Evolutionary conservation across 1,140 invertebrate species (phyloP).

Genomic region (Megalonaias nervosa): DNA sequence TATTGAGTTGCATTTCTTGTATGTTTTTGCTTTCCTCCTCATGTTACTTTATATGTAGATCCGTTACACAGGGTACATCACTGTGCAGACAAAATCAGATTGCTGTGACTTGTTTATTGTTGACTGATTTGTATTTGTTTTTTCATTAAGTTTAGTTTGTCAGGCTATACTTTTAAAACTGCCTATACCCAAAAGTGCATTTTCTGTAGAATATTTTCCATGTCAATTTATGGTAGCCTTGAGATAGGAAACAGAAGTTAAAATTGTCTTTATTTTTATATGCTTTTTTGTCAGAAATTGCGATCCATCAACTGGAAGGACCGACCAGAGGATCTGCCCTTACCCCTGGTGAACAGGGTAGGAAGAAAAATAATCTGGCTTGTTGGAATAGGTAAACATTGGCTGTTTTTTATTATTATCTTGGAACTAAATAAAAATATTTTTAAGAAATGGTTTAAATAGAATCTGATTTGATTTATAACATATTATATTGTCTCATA

Average conservation of each 20-base stretch:
- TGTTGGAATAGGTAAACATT: constrained; percentile 53
- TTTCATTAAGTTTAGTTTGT: too few species aligned
- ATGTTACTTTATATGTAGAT: too few species aligned
- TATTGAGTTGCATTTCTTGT: too few species aligned
- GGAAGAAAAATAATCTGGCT: constrained; percentile 59
- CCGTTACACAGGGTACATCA: too few species aligned
- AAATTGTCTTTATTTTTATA: neutral
- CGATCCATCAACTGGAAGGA: constrained; percentile 75
- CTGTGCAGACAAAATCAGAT: too few species aligned
- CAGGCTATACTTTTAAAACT: too few species aligned
- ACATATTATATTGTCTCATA: neutral
- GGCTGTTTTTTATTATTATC: constrained; percentile 2
- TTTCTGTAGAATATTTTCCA: too few species aligned
- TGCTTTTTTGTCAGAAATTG: constrained; percentile 73
- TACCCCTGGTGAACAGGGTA: constrained; percentile 32
- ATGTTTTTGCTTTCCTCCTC: too few species aligned
- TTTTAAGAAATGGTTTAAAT: neutral
- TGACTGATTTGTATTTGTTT: too few species aligned
- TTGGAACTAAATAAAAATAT: neutral
- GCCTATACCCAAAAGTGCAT: too few species aligned
- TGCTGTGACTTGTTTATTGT: too few species aligned
- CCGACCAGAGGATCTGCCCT: constrained; percentile 23
- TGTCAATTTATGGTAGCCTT: neutral
- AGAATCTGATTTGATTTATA: neutral
- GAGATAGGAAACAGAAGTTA: neutral